Evolutionary conservation across 2,888 invertebrate species (phyloP).

Genomic region (Dicranocentrus wangi): DNA sequence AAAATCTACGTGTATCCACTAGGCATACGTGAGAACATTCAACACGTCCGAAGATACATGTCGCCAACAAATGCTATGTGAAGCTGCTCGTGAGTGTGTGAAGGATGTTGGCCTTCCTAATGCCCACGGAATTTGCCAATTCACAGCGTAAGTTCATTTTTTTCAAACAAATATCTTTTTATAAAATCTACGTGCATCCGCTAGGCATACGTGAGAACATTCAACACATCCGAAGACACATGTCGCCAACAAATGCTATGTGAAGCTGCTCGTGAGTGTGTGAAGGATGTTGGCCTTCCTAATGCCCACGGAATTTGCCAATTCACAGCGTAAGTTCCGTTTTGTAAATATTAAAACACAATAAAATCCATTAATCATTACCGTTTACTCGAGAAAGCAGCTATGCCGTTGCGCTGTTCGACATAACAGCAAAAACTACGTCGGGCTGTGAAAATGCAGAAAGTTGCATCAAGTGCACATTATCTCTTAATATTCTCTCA

Average conservation of each 20-base stretch:
- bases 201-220: conserved; percentile 86
- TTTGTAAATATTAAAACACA: conserved; percentile 16
- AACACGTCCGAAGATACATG: conserved; percentile 86
- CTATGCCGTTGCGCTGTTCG: too few relatives aligned
- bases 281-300: conserved; percentile 82
- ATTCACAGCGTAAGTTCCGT: conserved; percentile 88
- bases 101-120: conserved; percentile 81
- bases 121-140: conserved; percentile 89
- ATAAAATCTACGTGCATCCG: too few relatives aligned
- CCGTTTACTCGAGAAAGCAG: too few relatives aligned
- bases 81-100: conserved; percentile 90
- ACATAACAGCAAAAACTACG: too few relatives aligned
- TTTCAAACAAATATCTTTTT: neutral
- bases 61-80: conserved; percentile 90
- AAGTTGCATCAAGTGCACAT: too few relatives aligned
- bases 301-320: conserved; percentile 88
- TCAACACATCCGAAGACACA: conserved; percentile 83
- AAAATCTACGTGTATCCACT: too few relatives aligned
- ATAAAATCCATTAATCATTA: conserved; percentile 14
- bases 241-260: conserved; percentile 92
- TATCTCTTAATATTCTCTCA: too few relatives aligned
- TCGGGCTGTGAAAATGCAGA: too few relatives aligned
- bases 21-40: conserved; percentile 87
- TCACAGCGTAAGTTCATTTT: conserved; percentile 87
- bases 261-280: conserved; percentile 91